Base-by-base conservation (phyloP, 1,140 invertebrate species). In the Kradibia gibbosae region DNA sequence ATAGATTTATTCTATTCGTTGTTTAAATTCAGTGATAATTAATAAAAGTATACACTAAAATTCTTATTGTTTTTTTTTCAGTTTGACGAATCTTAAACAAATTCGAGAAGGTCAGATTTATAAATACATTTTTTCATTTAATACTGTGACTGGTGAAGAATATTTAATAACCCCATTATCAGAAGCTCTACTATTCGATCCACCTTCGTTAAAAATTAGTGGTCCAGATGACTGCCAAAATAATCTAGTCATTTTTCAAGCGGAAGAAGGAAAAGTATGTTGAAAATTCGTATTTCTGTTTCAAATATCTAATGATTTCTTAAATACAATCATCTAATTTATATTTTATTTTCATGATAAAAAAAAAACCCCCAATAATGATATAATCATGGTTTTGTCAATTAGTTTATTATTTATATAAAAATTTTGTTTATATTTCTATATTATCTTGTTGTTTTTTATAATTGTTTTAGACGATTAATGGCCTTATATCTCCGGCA, bases 171-270 rank as follows among this genome's bases (percentile, higher is more conserved):
- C 92, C 2, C 94, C 95, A 0, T 84, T 93, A 62, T 95, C 95
- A 15, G 91, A 93, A 73, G 88, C 93, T 31, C 91, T 97, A 55
- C 91, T 98, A 31, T 97, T 98, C 86, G 93, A 91, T 76, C 96
- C 97, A 2, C 84, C 91, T 31, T 91, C 91, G 4, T 84, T 93
- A 13, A 92, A 93, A 72, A 89, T 97, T 57, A 90, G 92, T 7
- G 94, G 96, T 4, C 88, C 89, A 78, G 93, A 94, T 73, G 94
- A 96, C 83, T 98, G 98, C 88, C 91, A 94, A n/a, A 92, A 94
- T 81, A 88, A 92, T 22, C 93, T 94, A 83, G 93, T 91, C 53
- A 89, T 85, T 83, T 93, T 91, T 36, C 75, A 55, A 42, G 90
- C 89, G 20, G 88, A 91, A 79, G 50, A 89, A 39, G 91, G 91